Conservation (phyloP, 1,140 invertebrate genomes). For the Drosophila truncata region DNA sequence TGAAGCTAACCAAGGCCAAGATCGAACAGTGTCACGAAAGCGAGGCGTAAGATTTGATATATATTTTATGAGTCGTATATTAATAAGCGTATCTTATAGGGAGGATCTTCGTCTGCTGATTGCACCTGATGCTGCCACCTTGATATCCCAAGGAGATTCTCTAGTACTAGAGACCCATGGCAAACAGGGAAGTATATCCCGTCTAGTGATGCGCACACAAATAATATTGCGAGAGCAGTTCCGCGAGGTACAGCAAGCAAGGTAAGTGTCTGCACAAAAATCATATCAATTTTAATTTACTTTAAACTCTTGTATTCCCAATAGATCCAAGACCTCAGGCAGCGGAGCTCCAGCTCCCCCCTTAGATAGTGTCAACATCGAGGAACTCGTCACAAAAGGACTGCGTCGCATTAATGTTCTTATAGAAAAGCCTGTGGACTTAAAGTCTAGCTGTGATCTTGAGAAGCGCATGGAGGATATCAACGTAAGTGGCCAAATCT, state of each 20-base stretch:
- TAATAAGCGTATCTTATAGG: slow-evolving; percentile 15
- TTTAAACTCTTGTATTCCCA: not conserved
- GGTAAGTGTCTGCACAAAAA: slow-evolving; percentile 39
- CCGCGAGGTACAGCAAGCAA: slow-evolving; percentile 81
- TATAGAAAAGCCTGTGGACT: slow-evolving; percentile 80
- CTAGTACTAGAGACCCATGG: slow-evolving; percentile 89
- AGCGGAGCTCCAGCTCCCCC: slow-evolving; percentile 45
- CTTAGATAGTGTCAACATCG: slow-evolving; percentile 73
- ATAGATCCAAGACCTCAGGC: slow-evolving; percentile 64
- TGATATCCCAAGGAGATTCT: slow-evolving; percentile 92
- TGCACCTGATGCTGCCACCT: slow-evolving; percentile 91
- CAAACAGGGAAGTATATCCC: slow-evolving; percentile 76
- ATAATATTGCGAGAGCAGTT: slow-evolving; percentile 82
- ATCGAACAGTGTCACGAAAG: slow-evolving; percentile 88
- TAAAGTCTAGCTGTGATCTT: slow-evolving; percentile 73
- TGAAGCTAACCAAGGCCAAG: slow-evolving; percentile 89
- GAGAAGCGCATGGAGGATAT: slow-evolving; percentile 81
- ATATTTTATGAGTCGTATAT: not conserved
- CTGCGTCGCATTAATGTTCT: slow-evolving; percentile 81
- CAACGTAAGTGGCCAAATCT: slow-evolving; percentile 71
- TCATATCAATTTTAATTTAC: not conserved
- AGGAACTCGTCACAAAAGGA: slow-evolving; percentile 80
- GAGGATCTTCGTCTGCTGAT: slow-evolving; percentile 85
- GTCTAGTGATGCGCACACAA: slow-evolving; percentile 78
- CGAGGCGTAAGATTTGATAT: slow-evolving; percentile 86